Evolutionary conservation across 2,888 invertebrate species (phyloP).

Genomic region (Antitype chi): DNA sequence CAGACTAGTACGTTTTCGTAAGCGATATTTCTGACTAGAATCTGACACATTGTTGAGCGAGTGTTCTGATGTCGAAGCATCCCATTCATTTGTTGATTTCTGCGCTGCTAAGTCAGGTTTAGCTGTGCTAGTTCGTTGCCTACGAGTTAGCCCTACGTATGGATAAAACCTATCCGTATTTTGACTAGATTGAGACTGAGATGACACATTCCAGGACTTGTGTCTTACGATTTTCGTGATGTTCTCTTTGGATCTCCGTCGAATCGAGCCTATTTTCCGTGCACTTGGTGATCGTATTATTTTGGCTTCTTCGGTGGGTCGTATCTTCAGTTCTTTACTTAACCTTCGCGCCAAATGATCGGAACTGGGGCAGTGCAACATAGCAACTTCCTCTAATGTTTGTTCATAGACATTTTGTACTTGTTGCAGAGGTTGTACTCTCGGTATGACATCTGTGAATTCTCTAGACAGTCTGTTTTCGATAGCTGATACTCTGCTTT

Average conservation of each 20-base stretch:
- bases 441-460: constrained; percentile 89
- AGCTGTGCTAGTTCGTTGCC: constrained; percentile 81
- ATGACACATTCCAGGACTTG: constrained; percentile 92
- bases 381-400: constrained; percentile 93
- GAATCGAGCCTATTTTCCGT: constrained; percentile 94
- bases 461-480: constrained; percentile 93
- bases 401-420: constrained; percentile 94
- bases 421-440: constrained; percentile 90
- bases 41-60: constrained; percentile 77
- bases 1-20: constrained; percentile 82
- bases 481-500: constrained; percentile 93
- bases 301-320: constrained; percentile 92
- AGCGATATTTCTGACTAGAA: constrained; percentile 80
- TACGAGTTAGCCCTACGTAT: constrained; percentile 88
- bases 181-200: constrained; percentile 84
- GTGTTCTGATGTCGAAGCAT: constrained; percentile 78
- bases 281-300: constrained; percentile 95
- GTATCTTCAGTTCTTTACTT: constrained; percentile 93
- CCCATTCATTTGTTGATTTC: constrained; percentile 78
- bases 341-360: constrained; percentile 93
- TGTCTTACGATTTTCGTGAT: constrained; percentile 90
- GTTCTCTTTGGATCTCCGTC: constrained; percentile 93
- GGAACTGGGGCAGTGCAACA: constrained; percentile 91
- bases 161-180: constrained; percentile 88
- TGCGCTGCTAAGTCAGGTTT: constrained; percentile 77